Percentiles rank a stretch among this genome's conserved stretches.
Evolutionary conservation across 2,113 vertebrate species (phyloP).

Genomic region (Leucosticte australis): DNA sequence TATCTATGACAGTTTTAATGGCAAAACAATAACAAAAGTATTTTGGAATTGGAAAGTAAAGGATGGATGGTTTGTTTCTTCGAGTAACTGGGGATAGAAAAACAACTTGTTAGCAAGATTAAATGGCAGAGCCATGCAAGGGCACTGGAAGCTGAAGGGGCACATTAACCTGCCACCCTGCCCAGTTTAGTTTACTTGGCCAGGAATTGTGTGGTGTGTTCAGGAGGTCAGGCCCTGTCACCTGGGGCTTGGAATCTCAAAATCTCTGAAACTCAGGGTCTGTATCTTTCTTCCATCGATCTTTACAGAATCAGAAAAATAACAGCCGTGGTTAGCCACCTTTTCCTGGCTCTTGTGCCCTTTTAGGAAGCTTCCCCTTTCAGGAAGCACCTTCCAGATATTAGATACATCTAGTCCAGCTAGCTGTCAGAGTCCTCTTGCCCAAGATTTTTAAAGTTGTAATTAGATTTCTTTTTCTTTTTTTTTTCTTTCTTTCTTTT

Average conservation of each 20-base stretch:
- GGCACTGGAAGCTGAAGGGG: background rate
- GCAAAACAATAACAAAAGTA: background rate
- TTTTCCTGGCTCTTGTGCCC: background rate
- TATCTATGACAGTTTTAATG: background rate
- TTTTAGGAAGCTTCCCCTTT: background rate
- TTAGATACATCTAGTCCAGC: background rate
- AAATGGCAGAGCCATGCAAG: background rate
- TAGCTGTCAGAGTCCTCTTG: background rate
- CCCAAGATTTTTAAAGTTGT: background rate
- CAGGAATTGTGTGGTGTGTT: background rate
- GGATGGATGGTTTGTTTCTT: background rate
- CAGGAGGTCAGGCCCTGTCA: background rate
- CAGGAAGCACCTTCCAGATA: background rate
- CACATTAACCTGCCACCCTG: background rate
- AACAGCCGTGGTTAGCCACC: background rate
- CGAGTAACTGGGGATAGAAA: background rate
- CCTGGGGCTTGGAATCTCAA: rapidly evolving
- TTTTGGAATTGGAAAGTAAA: background rate
- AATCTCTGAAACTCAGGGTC: background rate
- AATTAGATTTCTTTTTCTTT: background rate
- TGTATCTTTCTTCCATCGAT: background rate
- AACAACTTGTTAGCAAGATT: background rate
- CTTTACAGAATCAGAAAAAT: background rate
- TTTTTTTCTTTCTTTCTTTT: background rate
- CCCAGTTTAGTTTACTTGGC: rapidly evolving